phyloP scores from a whole-genome alignment of 2,113 vertebrate species.

The Urocynchramus pylzowi region DNA sequence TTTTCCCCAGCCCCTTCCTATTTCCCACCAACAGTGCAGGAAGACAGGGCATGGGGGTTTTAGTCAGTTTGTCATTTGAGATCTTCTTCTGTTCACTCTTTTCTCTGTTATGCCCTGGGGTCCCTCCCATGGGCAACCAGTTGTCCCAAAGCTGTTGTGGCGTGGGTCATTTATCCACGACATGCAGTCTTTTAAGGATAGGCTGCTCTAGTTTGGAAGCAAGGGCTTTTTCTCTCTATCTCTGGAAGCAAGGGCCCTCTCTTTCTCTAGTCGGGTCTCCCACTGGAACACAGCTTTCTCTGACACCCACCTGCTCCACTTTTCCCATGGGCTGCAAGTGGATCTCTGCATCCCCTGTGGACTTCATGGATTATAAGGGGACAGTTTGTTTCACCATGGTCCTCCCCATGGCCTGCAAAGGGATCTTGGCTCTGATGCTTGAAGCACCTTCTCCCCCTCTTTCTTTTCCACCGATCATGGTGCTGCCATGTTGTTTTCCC shows the following conservation, averaged over 20 bases:
- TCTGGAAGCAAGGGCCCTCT: not conserved
- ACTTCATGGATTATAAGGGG: not conserved
- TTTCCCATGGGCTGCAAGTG: not conserved
- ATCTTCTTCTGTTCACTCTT: not conserved
- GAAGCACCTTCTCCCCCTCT: not conserved
- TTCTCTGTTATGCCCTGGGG: not conserved
- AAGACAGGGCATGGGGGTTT: not conserved
- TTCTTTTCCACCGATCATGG: not conserved
- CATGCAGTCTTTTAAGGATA: not conserved
- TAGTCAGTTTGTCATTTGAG: fast-evolving
- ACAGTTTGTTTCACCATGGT: not conserved
- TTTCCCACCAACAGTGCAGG: fast-evolving
- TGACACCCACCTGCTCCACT: not conserved
- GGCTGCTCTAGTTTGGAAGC: not conserved
- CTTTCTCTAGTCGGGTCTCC: not conserved
- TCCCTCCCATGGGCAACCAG: not conserved
- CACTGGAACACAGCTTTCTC: too few relatives aligned
- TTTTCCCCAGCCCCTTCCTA: not conserved
- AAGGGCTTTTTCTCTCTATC: not conserved
- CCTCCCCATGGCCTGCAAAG: not conserved
- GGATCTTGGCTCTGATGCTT: not conserved
- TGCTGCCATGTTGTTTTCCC: not conserved
- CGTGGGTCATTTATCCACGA: fast-evolving
- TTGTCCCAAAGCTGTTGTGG: not conserved
- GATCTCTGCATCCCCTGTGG: not conserved